Evolutionary conservation across 1,140 invertebrate species (phyloP).

Genomic region (Penaeus vannamei): DNA sequence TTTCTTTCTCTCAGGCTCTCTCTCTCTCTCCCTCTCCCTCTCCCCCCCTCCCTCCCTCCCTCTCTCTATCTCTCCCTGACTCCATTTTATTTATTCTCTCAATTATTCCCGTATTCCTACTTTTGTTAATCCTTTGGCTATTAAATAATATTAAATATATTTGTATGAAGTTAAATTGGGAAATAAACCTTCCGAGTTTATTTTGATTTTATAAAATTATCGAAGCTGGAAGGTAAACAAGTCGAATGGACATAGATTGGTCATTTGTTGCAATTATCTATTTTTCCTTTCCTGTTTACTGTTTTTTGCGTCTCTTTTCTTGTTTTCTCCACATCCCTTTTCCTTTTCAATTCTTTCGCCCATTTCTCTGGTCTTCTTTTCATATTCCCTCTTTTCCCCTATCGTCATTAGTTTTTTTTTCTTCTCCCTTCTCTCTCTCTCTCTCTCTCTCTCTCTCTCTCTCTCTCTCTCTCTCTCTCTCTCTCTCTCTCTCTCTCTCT

Average conservation of each 20-base stretch:
- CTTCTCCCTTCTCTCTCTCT: background rate
- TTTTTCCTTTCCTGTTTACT: too few species aligned
- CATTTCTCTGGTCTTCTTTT: background rate
- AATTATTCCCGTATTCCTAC: background rate
- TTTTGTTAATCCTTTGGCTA: too few species aligned
- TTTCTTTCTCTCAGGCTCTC: too few species aligned
- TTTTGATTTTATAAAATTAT: too few species aligned
- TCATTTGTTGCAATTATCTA: too few species aligned
- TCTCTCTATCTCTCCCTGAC: background rate
- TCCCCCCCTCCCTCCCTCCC: background rate
- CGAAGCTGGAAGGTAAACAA: too few species aligned
- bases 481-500: background rate
- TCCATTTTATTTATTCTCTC: background rate
- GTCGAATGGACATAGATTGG: too few species aligned
- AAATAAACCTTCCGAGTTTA: too few species aligned
- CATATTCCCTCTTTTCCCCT: background rate
- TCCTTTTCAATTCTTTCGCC: background rate
- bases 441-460: background rate
- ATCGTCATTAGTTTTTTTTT: background rate
- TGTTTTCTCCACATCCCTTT: slow-evolving; percentile 4
- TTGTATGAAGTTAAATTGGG: too few species aligned
- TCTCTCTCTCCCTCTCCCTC: background rate
- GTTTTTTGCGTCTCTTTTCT: background rate
- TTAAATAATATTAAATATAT: too few species aligned
- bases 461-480: background rate